Evolutionary conservation across 2,113 vertebrate species (phyloP).

Genomic region (Pao palembangensis): DNA sequence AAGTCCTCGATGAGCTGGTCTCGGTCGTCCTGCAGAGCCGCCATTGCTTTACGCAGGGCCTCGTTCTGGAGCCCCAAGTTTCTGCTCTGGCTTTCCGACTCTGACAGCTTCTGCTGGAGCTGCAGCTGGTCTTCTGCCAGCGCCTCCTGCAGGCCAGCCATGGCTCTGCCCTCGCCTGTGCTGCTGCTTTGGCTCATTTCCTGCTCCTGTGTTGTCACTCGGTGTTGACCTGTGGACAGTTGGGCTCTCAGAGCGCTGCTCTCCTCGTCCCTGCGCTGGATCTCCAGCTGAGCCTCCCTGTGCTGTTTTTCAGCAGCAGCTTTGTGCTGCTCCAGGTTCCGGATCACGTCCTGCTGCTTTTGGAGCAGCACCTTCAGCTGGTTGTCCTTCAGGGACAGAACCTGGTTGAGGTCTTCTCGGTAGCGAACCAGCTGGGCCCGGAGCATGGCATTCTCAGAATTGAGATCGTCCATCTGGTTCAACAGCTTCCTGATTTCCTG

Average conservation of each 20-base stretch:
- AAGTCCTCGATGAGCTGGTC: slow-evolving; percentile 82
- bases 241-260: slow-evolving; percentile 57
- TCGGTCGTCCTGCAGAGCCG: slow-evolving; percentile 80
- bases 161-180: slow-evolving; percentile 60
- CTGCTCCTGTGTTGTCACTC: slow-evolving; percentile 68
- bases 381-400: slow-evolving; percentile 85
- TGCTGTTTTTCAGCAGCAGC: slow-evolving; percentile 65
- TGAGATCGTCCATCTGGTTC: slow-evolving; percentile 84
- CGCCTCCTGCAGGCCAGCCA: slow-evolving; percentile 65
- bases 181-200: slow-evolving; percentile 64
- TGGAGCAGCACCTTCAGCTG: slow-evolving; percentile 84
- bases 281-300: slow-evolving; percentile 58
- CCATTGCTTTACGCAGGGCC: slow-evolving; percentile 83
- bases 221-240: slow-evolving; percentile 66
- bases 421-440: slow-evolving; percentile 84
- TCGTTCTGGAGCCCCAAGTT: slow-evolving; percentile 75
- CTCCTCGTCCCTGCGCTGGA: slow-evolving; percentile 59
- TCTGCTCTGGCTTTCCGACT: slow-evolving; percentile 64
- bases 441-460: slow-evolving; percentile 89
- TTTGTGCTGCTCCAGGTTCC: slow-evolving; percentile 80
- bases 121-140: slow-evolving; percentile 50
- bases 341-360: slow-evolving; percentile 82
- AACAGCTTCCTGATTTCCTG: slow-evolving; percentile 76
- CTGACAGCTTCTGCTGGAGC: slow-evolving; percentile 58
- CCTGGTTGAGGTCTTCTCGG: slow-evolving; percentile 86